Conservation (phyloP, 2,113 vertebrate genomes). For the Paratilapia polleni region DNA sequence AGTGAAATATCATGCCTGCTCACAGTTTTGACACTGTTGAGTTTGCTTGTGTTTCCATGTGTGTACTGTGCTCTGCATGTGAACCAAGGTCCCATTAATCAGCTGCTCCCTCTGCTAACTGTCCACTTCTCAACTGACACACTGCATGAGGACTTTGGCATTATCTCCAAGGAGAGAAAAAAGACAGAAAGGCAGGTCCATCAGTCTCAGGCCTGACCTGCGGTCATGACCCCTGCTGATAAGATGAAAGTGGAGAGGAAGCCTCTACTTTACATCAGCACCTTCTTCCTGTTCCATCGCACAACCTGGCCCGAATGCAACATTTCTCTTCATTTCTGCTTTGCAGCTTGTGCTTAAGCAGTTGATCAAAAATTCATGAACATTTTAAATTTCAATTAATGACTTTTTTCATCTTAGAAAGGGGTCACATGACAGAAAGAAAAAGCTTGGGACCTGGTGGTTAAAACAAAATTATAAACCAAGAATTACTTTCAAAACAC, state of each 20-base stretch:
- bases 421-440: no score
- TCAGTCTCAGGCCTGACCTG: slow-evolving; percentile 4
- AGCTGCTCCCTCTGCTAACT: slow-evolving; percentile 14
- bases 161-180: slow-evolving; percentile 31
- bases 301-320: background rate
- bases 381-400: background rate
- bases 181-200: background rate
- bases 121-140: slow-evolving; percentile 5
- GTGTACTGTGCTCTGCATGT: slow-evolving; percentile 1
- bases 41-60: background rate
- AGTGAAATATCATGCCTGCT: slow-evolving; percentile 55
- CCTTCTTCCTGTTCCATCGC: background rate
- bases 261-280: slow-evolving; percentile 19
- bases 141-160: background rate
- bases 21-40: slow-evolving; percentile 39
- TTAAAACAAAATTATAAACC: background rate
- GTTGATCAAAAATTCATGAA: background rate
- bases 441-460: background rate
- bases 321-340: background rate
- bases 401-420: background rate
- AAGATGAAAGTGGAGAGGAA: slow-evolving; percentile 64
- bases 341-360: background rate
- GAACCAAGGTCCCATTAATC: slow-evolving; percentile 49
- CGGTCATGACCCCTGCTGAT: slow-evolving; percentile 54
- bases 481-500: background rate